Evolutionary conservation across 2,113 vertebrate genomes (phyloP).

Genomic region (Nestor notabilis): DNA sequence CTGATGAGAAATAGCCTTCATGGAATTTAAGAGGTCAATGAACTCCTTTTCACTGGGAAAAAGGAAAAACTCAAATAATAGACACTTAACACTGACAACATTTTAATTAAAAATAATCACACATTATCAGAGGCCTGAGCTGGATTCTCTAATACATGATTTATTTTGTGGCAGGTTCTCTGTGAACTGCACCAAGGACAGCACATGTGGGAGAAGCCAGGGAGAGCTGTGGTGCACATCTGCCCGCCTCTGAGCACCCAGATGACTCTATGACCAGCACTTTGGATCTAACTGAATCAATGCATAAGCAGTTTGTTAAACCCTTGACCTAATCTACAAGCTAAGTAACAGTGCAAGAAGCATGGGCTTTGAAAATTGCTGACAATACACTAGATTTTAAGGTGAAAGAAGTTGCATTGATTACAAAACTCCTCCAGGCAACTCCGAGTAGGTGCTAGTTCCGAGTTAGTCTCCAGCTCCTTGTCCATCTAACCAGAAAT

Average conservation of each 20-base stretch:
- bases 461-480: neutral
- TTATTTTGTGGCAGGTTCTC: neutral
- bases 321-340: neutral
- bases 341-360: neutral
- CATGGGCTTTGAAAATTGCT: neutral
- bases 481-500: neutral
- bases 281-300: neutral
- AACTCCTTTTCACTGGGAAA: neutral
- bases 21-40: slow-evolving; percentile 6
- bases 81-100: neutral
- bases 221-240: neutral
- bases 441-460: neutral
- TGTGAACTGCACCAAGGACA: neutral
- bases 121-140: neutral
- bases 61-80: neutral
- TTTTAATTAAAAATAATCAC: slow-evolving; percentile 31
- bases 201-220: neutral
- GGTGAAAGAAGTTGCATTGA: neutral
- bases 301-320: neutral
- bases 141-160: neutral
- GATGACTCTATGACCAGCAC: neutral
- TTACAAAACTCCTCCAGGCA: neutral
- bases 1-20: neutral
- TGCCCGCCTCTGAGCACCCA: neutral
- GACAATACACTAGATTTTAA: neutral